Evolutionary conservation across 2,888 invertebrate genomes (phyloP).

Genomic region (Euclidia mi): DNA sequence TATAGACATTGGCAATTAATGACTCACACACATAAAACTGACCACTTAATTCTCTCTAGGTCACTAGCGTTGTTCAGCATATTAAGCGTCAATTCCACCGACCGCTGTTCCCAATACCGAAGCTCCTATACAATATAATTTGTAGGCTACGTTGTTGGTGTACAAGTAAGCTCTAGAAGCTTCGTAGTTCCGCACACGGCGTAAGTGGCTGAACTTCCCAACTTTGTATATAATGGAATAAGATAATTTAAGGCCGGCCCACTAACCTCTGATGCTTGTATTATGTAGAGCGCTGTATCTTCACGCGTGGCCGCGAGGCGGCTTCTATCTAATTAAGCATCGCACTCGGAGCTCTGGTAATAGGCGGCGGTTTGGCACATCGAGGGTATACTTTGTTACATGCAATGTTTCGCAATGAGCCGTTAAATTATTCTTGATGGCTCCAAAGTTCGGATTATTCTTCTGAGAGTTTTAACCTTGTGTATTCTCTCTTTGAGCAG

Average conservation of each 20-base stretch:
- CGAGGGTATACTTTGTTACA: not conserved
- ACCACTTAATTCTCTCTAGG: too few species aligned
- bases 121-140: not conserved
- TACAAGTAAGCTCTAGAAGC: slow-evolving; percentile 2
- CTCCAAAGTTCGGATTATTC: too few species aligned
- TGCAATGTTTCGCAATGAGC: too few species aligned
- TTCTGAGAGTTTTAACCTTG: too few species aligned
- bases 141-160: not conserved
- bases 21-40: too few species aligned
- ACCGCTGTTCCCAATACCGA: too few species aligned
- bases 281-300: slow-evolving; percentile 43
- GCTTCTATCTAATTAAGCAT: slow-evolving; percentile 13
- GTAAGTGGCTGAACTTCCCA: slow-evolving; percentile 54
- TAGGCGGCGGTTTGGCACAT: not conserved
- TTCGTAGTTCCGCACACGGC: slow-evolving; percentile 43
- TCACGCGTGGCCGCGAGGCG: slow-evolving; percentile 37
- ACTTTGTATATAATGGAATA: slow-evolving; percentile 57
- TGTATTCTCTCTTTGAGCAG: too few species aligned
- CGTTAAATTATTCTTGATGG: too few species aligned
- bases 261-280: slow-evolving; percentile 52
- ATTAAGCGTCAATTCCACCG: too few species aligned
- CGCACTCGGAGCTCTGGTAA: not conserved
- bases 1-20: too few species aligned
- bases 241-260: slow-evolving; percentile 61
- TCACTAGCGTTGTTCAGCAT: too few species aligned